Evolutionary conservation across 2,113 vertebrate genomes (phyloP).

Genomic region (Cyanoramphus novaezelandiae): DNA sequence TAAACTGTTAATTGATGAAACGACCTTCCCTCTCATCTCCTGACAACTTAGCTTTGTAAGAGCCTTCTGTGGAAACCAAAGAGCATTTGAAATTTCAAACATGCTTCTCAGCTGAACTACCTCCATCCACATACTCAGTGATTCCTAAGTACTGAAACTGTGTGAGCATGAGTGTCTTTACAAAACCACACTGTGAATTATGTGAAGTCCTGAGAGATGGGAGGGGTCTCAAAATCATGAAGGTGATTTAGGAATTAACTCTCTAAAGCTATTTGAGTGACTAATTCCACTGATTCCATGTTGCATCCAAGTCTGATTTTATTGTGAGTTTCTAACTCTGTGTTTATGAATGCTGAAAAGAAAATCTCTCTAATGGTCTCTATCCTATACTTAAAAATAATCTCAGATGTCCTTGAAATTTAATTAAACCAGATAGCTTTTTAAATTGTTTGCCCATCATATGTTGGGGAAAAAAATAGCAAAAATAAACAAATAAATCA

Average conservation of each 20-base stretch:
- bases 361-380: constrained; percentile 38
- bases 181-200: background rate
- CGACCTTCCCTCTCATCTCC: background rate
- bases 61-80: background rate
- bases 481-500: constrained; percentile 65
- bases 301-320: background rate
- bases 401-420: constrained; percentile 48
- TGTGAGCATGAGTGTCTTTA: background rate
- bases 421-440: constrained; percentile 59
- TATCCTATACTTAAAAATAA: constrained; percentile 4
- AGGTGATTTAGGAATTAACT: constrained; percentile 3
- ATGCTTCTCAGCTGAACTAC: background rate
- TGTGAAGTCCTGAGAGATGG: background rate
- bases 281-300: background rate
- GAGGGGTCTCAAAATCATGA: background rate
- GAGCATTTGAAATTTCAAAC: background rate
- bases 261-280: background rate
- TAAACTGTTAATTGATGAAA: background rate
- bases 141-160: background rate
- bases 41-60: background rate
- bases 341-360: constrained; percentile 15
- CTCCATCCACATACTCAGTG: background rate
- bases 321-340: background rate
- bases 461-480: constrained; percentile 39
- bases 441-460: constrained; percentile 40